phyloP scores from a whole-genome alignment of 2,113 vertebrate genomes.

The Clarias macrocephalus region DNA sequence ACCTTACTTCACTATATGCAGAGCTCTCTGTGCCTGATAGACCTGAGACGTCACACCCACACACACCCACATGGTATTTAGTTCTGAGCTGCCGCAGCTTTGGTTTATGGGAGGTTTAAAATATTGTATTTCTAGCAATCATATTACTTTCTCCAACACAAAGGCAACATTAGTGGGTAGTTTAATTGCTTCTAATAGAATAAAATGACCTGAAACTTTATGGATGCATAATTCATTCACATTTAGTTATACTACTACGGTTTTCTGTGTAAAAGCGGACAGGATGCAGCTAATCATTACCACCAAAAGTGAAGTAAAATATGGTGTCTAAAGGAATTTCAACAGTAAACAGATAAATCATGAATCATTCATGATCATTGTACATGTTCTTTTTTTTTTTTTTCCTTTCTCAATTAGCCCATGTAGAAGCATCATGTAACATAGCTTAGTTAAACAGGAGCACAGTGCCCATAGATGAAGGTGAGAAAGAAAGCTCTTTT shows the following conservation, averaged over 20 bases:
- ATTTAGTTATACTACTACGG: background rate
- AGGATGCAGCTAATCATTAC: background rate
- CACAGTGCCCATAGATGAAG: constrained; percentile 37
- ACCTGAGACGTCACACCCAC: constrained; percentile 33
- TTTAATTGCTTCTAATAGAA: background rate
- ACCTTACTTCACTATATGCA: constrained; percentile 20
- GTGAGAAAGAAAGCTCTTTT: constrained; percentile 42
- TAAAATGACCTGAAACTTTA: background rate
- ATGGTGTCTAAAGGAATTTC: background rate
- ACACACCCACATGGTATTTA: constrained; percentile 18
- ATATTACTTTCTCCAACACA: background rate
- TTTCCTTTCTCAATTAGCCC: background rate
- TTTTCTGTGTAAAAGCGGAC: background rate
- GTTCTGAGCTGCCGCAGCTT: background rate
- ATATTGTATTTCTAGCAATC: constrained; percentile 1
- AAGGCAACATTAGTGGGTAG: background rate
- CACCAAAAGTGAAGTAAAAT: background rate
- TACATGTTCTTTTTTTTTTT: background rate
- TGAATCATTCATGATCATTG: background rate
- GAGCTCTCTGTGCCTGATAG: constrained; percentile 16
- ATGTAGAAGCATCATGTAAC: background rate
- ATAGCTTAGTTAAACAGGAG: constrained; percentile 16
- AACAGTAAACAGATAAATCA: background rate
- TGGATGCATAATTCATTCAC: background rate
- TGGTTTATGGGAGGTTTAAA: background rate